Base-by-base conservation (phyloP, 2,113 vertebrate species). In the Malurus cyaneus region DNA sequence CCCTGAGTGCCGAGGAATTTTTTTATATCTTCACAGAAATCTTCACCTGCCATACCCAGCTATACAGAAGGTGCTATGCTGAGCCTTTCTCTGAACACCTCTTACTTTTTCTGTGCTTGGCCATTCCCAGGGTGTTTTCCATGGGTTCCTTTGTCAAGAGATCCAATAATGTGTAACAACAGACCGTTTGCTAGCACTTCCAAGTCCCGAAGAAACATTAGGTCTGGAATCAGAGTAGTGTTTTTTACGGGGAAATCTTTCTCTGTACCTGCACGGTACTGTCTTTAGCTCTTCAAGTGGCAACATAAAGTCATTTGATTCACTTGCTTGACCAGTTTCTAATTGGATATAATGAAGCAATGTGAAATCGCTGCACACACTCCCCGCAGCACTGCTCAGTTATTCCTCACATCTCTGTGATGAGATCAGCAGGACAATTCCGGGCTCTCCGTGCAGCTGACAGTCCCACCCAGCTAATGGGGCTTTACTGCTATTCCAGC, bases 271-370 rank as follows among this genome's bases (percentile, higher is more conserved):
- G 20, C 15, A 36, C 1, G 6, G 8, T 57, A 56, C 34, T 56
- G 31, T 20, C 53, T 85, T 69, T 60, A 84, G 50, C 19, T 85
- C 36, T 66, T 66, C 47, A 86, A 59, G 42, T 47, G 5, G 47
- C 62, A 77, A 7, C 0, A 0, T 36, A 31, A 71, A 87, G 65
- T 82, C 9, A 62, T 90, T 93, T 73, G 54, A 50, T 86, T 83
- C 82, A 39, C 59, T 83, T 88, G 54, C 67, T 92, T 80, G 54
- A 10, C 41, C 32, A 31, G 39, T 86, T 93, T 82, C 46, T 83
- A 85, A 73, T 87, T 85, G 21, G 54, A 32, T 92, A 80, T 90
- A 90, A 89, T 44, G 78, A 93, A 86, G 52, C 29, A 59, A 42
- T 16, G 32, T 0, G 0, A 86, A 89, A 80, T 82, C 0, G 4